These are phyloP conservation scores for Endotricha flammealis DNA, from an alignment of 2,888 invertebrate genomes.

Conservation along the genomic window DNA sequence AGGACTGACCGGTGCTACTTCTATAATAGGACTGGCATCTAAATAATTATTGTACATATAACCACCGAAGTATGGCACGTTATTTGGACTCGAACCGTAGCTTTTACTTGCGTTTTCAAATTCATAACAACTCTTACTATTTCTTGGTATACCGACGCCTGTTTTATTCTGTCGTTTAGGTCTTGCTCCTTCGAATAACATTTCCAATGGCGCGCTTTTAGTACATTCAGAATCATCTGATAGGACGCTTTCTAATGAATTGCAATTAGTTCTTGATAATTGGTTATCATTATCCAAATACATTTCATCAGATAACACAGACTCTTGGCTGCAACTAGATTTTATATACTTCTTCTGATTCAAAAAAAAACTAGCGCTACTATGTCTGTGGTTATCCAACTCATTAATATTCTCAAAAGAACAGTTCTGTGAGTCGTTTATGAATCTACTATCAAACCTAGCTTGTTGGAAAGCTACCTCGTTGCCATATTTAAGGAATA, in stretches of 20 bases:
- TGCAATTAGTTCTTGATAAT: constrained; percentile 82
- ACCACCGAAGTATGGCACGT: constrained; percentile 69
- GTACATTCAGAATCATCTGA: constrained; percentile 89
- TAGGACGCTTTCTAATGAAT: constrained; percentile 88
- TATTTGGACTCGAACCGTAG: constrained; percentile 81
- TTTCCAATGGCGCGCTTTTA: constrained; percentile 87
- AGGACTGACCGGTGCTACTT: constrained; percentile 33
- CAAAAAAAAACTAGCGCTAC: constrained; percentile 89
- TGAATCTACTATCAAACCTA: constrained; percentile 64
- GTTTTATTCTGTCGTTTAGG: constrained; percentile 56
- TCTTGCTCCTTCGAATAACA: constrained; percentile 80
- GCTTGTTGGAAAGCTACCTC: constrained; percentile 72
- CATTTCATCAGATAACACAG: constrained; percentile 85
- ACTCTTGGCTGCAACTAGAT: constrained; percentile 85
- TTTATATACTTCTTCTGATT: constrained; percentile 82
- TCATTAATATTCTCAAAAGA: constrained; percentile 67
- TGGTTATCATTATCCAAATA: constrained; percentile 76
- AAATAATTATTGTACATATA: constrained; percentile 76
- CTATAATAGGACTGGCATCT: constrained; percentile 46
- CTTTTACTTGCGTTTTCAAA: constrained; percentile 79
- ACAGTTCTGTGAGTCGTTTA: constrained; percentile 68
- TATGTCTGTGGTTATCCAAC: constrained; percentile 80
- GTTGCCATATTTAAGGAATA: constrained; percentile 70
- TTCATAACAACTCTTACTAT: constrained; percentile 71
- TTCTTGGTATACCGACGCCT: constrained; percentile 48